These are phyloP conservation scores for Myathropa florea DNA, from an alignment of 2,888 invertebrate species.

Conservation along the genomic window DNA sequence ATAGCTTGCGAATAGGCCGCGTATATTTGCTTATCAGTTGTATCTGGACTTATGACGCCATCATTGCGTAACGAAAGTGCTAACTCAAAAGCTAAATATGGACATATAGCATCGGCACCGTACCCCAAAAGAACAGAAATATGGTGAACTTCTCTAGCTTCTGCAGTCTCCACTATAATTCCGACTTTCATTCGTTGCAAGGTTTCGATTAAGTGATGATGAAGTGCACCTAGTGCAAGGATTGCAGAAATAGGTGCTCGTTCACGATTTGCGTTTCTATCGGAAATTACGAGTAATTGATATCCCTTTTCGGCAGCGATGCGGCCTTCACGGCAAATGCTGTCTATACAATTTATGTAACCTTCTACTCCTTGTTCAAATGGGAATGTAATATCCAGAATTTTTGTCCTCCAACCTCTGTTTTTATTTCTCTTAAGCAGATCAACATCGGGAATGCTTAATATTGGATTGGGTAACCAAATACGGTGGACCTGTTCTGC, in stretches of 20 bases:
- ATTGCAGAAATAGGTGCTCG: constrained; percentile 90
- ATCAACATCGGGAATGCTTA: constrained; percentile 94
- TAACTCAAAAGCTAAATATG: constrained; percentile 97
- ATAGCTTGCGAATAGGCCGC: constrained; percentile 94
- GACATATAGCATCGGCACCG: constrained; percentile 98
- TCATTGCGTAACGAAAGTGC: constrained; percentile 92
- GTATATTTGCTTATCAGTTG: constrained; percentile 91
- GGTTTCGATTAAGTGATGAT: constrained; percentile 97
- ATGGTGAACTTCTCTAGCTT: constrained; percentile 97
- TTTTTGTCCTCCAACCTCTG: constrained; percentile 93
- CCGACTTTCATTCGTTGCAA: constrained; percentile 98
- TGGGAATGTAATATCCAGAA: constrained; percentile 94
- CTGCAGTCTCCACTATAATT: constrained; percentile 96
- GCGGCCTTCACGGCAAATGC: constrained; percentile 90
- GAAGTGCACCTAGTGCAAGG: constrained; percentile 94
- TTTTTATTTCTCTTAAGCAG: constrained; percentile 91
- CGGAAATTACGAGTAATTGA: constrained; percentile 93
- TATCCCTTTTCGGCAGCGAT: constrained; percentile 89
- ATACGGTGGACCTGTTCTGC: constrained; percentile 93
- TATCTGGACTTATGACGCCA: constrained; percentile 88
- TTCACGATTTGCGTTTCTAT: constrained; percentile 85
- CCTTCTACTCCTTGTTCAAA: constrained; percentile 88
- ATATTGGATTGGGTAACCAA: constrained; percentile 95
- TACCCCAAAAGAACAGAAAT: constrained; percentile 97
- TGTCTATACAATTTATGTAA: constrained; percentile 89